Conservation (phyloP, 2,888 invertebrate genomes). For the Corbicula japonica region DNA sequence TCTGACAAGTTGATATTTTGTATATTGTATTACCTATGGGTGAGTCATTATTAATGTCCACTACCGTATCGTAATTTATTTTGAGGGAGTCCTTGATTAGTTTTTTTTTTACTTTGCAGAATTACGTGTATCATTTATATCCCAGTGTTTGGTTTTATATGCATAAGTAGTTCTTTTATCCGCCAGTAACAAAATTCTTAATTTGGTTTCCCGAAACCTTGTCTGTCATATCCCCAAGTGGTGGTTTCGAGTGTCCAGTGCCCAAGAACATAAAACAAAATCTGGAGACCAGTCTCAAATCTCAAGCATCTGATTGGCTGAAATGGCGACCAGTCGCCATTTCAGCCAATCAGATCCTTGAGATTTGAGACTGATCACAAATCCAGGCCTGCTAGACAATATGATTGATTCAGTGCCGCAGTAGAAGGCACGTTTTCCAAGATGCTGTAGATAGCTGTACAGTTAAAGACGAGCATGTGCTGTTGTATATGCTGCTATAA, state of each 20-base stretch:
- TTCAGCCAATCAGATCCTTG: too few species aligned
- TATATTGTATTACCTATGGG: background rate
- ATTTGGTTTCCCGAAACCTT: slow-evolving; percentile 1
- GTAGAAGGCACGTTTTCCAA: background rate
- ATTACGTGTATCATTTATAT: background rate
- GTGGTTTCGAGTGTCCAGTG: background rate
- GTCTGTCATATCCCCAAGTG: slow-evolving; percentile 1
- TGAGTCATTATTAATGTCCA: background rate
- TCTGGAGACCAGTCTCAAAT: too few species aligned
- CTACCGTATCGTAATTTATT: background rate
- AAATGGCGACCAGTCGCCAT: too few species aligned
- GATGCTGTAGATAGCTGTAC: background rate
- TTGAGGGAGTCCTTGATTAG: background rate
- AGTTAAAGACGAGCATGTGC: background rate
- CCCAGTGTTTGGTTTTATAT: background rate
- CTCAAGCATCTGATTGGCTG: too few species aligned
- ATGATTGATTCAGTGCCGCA: background rate
- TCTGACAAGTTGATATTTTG: background rate
- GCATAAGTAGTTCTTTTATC: background rate
- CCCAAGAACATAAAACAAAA: too few species aligned
- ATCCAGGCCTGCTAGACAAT: background rate
- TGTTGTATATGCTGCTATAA: slow-evolving; percentile 1
- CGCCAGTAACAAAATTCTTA: slow-evolving; percentile 1
- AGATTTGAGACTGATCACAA: too few species aligned
- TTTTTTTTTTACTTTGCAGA: background rate